Conservation (phyloP, 2,797 vertebrate species). For the Moxostoma hubbsi region DNA sequence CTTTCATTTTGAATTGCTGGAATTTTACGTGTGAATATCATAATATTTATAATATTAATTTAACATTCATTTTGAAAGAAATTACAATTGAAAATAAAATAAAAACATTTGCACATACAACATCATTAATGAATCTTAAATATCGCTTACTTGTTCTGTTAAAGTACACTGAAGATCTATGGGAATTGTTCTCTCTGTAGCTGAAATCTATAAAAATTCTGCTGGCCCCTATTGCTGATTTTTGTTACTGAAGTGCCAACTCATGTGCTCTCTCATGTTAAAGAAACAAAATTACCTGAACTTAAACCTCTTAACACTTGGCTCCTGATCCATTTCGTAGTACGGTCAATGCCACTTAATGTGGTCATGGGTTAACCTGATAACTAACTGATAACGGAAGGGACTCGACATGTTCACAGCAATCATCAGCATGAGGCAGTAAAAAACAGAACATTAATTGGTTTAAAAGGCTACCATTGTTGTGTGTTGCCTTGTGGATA, state of each 20-base stretch:
- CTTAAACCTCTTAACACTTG: slow-evolving; percentile 43
- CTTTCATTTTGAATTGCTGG: background rate
- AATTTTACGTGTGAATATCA: background rate
- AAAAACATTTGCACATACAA: background rate
- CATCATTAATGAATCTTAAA: background rate
- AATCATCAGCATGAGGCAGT: slow-evolving; percentile 53
- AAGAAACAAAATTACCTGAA: slow-evolving; percentile 38
- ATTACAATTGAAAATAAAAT: background rate
- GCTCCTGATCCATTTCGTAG: background rate
- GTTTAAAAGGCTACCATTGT: too few relatives aligned
- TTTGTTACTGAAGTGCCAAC: slow-evolving; percentile 6
- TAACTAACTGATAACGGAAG: slow-evolving; percentile 55
- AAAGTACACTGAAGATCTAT: background rate
- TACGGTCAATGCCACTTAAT: slow-evolving; percentile 15
- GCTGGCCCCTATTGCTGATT: background rate
- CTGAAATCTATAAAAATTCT: background rate
- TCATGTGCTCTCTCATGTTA: slow-evolving; percentile 23
- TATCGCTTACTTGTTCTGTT: background rate
- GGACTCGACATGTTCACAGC: slow-evolving; percentile 26
- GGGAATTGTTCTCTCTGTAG: background rate
- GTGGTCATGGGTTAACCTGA: slow-evolving; percentile 64
- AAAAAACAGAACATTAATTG: background rate
- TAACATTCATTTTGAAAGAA: background rate
- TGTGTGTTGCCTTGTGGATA: too few relatives aligned
- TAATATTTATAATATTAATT: too few relatives aligned